Evolutionary conservation across 1,140 invertebrate genomes (phyloP).

Genomic region (Eupeodes corollae): DNA sequence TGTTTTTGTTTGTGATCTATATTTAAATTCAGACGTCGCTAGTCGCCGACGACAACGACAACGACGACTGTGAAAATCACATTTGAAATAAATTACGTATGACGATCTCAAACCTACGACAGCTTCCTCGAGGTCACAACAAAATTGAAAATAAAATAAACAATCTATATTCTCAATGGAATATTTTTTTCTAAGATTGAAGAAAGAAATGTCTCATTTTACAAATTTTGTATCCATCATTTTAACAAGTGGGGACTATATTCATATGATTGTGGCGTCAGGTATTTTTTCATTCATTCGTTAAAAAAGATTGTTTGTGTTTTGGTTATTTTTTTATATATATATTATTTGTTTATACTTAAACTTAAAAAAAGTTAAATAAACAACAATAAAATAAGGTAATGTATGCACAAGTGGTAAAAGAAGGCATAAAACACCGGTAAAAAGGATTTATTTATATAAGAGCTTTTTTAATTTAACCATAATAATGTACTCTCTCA

Average conservation of each 20-base stretch:
- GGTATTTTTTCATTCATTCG: background rate
- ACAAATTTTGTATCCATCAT: background rate
- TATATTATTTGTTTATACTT: background rate
- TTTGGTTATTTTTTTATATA: background rate
- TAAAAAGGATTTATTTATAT: background rate
- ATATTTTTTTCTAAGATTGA: background rate
- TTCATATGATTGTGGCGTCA: background rate
- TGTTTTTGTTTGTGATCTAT: too few species aligned
- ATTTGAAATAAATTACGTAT: too few species aligned
- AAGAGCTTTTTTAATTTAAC: background rate
- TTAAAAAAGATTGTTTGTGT: background rate
- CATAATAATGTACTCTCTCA: background rate
- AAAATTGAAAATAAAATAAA: too few species aligned
- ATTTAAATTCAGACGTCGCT: too few species aligned
- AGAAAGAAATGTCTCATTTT: background rate
- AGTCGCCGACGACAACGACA: too few species aligned
- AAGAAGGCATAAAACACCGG: background rate
- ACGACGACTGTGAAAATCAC: too few species aligned
- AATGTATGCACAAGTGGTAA: background rate
- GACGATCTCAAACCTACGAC: too few species aligned
- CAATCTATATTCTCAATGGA: background rate
- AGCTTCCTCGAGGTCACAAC: too few species aligned
- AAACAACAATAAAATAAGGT: background rate
- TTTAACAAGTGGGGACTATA: background rate
- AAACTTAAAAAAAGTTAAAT: background rate